phyloP scores from a whole-genome alignment of 2,113 vertebrate genomes.

The rabbit (Oryctolagus cuniculus) region DNA sequence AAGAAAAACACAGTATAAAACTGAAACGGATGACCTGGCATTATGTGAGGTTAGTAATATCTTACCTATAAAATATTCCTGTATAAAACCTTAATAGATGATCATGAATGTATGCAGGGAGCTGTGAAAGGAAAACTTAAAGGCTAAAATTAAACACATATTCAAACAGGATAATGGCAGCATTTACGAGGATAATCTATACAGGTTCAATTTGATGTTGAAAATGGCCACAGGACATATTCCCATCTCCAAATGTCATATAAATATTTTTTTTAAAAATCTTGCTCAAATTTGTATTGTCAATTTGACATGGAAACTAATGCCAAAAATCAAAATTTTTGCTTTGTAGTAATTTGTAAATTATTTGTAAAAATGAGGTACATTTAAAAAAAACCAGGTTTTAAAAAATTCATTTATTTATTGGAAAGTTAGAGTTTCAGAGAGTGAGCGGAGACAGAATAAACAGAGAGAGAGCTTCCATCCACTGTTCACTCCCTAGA shows the following conservation, averaged over 20 bases:
- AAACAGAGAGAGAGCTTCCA: too few relatives aligned
- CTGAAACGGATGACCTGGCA: neutral
- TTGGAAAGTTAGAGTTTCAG: too few relatives aligned
- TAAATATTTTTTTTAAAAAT: neutral
- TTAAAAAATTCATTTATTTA: too few relatives aligned
- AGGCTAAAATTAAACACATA: neutral
- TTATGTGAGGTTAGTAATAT: constrained; percentile 1
- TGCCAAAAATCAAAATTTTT: neutral
- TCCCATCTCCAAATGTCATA: neutral
- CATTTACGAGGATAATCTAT: neutral
- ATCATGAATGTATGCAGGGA: neutral
- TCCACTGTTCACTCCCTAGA: too few relatives aligned
- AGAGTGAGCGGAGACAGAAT: too few relatives aligned
- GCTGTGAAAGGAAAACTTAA: neutral
- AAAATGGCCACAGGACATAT: neutral
- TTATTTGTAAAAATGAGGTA: constrained; percentile 32
- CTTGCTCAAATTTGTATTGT: constrained; percentile 8
- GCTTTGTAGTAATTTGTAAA: constrained; percentile 37
- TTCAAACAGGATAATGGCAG: neutral
- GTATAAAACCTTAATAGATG: neutral
- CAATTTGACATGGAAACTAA: neutral
- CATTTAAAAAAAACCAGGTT: neutral
- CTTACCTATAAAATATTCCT: neutral
- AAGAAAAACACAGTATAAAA: constrained; percentile 40
- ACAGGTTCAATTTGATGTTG: constrained; percentile 32